phyloP scores from a whole-genome alignment of 2,113 vertebrate genomes.

The Gymnogyps californianus region DNA sequence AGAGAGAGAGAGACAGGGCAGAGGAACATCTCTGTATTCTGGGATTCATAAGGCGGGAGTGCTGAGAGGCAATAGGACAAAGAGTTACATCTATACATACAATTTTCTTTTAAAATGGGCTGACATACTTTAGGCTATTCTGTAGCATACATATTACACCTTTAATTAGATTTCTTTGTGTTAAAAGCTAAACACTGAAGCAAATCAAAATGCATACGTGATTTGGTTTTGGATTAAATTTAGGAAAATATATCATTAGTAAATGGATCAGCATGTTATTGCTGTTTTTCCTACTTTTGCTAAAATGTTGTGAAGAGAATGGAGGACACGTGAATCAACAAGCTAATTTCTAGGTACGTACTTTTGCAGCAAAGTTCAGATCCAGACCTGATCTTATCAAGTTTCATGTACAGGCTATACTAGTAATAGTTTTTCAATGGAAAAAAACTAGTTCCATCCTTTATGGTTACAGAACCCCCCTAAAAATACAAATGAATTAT shows the following conservation, averaged over 20 bases:
- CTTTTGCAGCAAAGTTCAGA: neutral
- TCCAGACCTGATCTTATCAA: neutral
- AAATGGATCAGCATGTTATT: neutral
- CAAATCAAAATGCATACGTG: neutral
- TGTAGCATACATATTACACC: neutral
- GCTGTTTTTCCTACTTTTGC: neutral
- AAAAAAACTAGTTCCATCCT: neutral
- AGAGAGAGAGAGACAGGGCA: neutral
- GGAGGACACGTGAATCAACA: neutral
- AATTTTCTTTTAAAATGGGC: neutral
- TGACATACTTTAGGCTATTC: neutral
- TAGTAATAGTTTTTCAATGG: neutral
- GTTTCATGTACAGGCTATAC: neutral
- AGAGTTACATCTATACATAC: neutral
- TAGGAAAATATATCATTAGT: neutral
- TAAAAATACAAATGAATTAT: neutral
- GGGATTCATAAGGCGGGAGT: neutral
- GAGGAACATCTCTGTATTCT: neutral
- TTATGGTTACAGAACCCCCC: fast-evolving
- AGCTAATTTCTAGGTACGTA: neutral
- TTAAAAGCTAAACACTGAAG: neutral
- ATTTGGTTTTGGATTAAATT: neutral
- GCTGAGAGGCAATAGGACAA: neutral
- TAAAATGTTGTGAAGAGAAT: neutral
- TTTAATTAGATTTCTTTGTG: neutral